These are phyloP conservation scores for Epiperipatus broadwayi DNA, from an alignment of 2,888 invertebrate species.

Conservation along the genomic window DNA sequence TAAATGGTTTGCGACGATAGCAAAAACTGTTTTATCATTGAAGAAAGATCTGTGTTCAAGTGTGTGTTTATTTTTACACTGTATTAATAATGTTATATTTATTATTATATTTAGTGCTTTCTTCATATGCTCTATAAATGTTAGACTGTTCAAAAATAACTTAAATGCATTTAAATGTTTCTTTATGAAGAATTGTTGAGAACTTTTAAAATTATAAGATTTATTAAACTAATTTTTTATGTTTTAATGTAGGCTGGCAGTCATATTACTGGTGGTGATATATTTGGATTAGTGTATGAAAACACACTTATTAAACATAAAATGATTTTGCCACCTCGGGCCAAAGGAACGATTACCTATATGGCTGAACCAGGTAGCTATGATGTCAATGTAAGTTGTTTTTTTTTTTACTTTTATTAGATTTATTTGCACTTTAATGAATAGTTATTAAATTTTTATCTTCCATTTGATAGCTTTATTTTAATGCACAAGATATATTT, in stretches of 20 bases:
- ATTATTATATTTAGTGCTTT: too few species aligned
- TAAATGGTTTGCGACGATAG: too few species aligned
- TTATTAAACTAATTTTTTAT: conserved; percentile 15
- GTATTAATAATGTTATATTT: too few species aligned
- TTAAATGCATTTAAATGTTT: conserved; percentile 4
- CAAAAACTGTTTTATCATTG: too few species aligned
- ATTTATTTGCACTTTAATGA: too few species aligned
- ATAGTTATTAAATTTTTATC: background rate
- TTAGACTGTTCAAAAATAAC: too few species aligned
- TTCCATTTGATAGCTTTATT: background rate
- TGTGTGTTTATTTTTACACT: too few species aligned
- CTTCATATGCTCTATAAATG: too few species aligned
- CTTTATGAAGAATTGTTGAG: too few species aligned
- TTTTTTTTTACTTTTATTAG: background rate
- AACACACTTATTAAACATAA: conserved; percentile 94
- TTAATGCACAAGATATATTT: too few species aligned
- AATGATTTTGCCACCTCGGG: conserved; percentile 78
- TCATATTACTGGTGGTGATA: conserved; percentile 94
- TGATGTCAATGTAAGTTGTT: conserved; percentile 63
- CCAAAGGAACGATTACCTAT: conserved; percentile 88
- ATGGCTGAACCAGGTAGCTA: conserved; percentile 85
- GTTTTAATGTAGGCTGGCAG: conserved; percentile 51
- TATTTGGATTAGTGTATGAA: conserved; percentile 88
- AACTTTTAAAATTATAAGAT: too few species aligned
- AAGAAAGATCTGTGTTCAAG: too few species aligned